phyloP scores from a whole-genome alignment of 2,888 invertebrate genomes.

The Tolmerus cingulatus region DNA sequence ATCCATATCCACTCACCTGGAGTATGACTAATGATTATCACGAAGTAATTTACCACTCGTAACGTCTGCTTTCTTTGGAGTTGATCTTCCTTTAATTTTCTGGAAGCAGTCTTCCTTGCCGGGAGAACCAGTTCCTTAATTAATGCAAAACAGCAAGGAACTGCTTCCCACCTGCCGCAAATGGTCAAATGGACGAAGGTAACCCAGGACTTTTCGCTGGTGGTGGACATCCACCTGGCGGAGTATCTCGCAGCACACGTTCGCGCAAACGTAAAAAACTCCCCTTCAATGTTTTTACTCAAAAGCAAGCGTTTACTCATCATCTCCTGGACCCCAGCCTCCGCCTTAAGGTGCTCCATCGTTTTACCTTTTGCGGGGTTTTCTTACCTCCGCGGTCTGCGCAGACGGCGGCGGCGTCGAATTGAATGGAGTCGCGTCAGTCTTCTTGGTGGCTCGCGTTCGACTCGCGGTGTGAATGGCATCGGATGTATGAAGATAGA shows the following conservation, averaged over 20 bases:
- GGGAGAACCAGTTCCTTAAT: slow-evolving; percentile 1
- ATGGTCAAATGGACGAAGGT: neutral
- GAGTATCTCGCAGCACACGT: neutral
- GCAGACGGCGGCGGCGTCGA: neutral
- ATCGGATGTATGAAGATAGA: neutral
- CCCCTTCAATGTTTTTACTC: neutral
- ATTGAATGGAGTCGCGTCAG: neutral
- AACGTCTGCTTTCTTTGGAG: neutral
- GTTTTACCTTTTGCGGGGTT: neutral
- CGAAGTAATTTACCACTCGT: neutral
- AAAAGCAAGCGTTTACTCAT: neutral
- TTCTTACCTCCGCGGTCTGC: neutral
- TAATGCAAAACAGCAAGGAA: slow-evolving; percentile 15
- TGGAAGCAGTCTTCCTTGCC: neutral
- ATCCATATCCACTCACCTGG: neutral
- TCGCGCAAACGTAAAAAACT: neutral
- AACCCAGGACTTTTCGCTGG: neutral
- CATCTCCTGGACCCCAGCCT: neutral
- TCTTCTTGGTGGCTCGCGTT: neutral
- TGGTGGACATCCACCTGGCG: neutral
- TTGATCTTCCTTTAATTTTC: neutral
- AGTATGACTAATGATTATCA: neutral
- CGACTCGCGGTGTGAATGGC: slow-evolving; percentile 18
- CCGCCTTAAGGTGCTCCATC: neutral
- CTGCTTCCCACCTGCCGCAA: neutral